phyloP scores from a whole-genome alignment of 2,797 vertebrate species.

The Megaceryle alcyon region DNA sequence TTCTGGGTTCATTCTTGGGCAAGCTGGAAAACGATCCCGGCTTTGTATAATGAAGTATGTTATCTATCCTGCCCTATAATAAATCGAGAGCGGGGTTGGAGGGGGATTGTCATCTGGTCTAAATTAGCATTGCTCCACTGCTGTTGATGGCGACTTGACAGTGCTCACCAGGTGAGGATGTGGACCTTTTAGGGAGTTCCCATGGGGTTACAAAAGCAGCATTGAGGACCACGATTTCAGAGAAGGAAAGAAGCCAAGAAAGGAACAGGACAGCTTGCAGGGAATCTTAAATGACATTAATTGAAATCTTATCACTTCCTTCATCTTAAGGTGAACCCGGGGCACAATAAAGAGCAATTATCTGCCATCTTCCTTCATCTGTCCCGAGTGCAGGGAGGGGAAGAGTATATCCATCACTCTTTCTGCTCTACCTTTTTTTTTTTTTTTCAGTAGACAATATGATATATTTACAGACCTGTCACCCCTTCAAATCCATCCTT shows the following conservation, averaged over 20 bases:
- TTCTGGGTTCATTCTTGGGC: conserved; percentile 41
- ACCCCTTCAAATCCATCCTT: conserved; percentile 27
- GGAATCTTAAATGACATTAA: conserved; percentile 65
- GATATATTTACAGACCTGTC: conserved; percentile 49
- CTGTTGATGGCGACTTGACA: background rate
- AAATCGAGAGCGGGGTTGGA: conserved; percentile 22
- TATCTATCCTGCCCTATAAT: conserved; percentile 47
- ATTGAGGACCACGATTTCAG: background rate
- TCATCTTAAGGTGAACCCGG: conserved; percentile 31
- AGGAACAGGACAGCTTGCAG: conserved; percentile 42
- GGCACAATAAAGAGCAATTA: conserved; percentile 51
- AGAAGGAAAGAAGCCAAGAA: conserved; percentile 34
- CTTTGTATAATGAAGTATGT: conserved; percentile 57
- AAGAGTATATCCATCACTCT: conserved; percentile 40
- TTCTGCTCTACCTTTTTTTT: background rate
- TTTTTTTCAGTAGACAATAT: background rate
- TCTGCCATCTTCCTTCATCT: conserved; percentile 41
- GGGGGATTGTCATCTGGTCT: conserved; percentile 58
- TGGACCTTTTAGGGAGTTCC: conserved; percentile 47
- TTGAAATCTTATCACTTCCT: conserved; percentile 62
- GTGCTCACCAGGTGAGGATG: conserved; percentile 64
- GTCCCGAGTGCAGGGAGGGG: conserved; percentile 29
- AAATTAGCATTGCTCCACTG: conserved; percentile 35
- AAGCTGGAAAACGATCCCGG: conserved; percentile 58
- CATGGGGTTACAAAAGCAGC: conserved; percentile 39